Percentiles rank a stretch among this genome's conserved stretches.
phyloP scores from a whole-genome alignment of 2,888 invertebrate species.

The Torymus texanus region DNA sequence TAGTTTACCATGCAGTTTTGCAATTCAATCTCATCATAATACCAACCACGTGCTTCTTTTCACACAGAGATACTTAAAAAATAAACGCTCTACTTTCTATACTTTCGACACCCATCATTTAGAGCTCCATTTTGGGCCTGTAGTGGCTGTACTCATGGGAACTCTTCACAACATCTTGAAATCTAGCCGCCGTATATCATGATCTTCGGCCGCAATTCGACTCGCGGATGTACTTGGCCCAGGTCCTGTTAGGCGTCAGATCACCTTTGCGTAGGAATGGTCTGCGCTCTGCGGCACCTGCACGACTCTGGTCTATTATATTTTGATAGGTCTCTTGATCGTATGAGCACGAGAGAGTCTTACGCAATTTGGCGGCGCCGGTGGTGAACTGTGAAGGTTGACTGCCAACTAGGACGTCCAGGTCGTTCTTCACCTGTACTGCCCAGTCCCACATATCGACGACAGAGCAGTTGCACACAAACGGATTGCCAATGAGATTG shows the following conservation, averaged over 20 bases:
- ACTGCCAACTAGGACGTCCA: constrained; percentile 81
- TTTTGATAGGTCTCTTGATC: constrained; percentile 76
- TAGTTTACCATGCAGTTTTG: too few relatives aligned
- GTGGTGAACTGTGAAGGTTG: constrained; percentile 81
- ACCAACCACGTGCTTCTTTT: too few relatives aligned
- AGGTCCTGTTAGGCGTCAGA: constrained; percentile 80
- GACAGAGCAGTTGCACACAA: constrained; percentile 82
- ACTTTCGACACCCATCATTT: constrained; percentile 7
- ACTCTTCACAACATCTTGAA: constrained; percentile 60
- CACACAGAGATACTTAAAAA: constrained; percentile 3
- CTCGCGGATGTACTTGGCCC: constrained; percentile 84
- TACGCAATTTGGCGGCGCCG: constrained; percentile 81
- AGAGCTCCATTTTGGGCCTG: constrained; percentile 56
- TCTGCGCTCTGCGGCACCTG: constrained; percentile 77
- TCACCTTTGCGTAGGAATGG: constrained; percentile 79
- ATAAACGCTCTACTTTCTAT: constrained; percentile 39
- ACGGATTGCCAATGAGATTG: constrained; percentile 82
- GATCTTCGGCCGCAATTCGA: constrained; percentile 78
- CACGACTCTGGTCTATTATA: constrained; percentile 74
- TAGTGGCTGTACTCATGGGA: constrained; percentile 29
- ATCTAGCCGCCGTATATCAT: constrained; percentile 65
- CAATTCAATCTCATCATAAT: too few relatives aligned
- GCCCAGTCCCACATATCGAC: constrained; percentile 86
- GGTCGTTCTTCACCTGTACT: constrained; percentile 79
- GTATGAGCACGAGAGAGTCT: constrained; percentile 80